Evolutionary conservation across 2,113 vertebrate species (phyloP), one percentile per base, ranked within the genome.

Genomic region (Psilopogon haemacephalus): DNA sequence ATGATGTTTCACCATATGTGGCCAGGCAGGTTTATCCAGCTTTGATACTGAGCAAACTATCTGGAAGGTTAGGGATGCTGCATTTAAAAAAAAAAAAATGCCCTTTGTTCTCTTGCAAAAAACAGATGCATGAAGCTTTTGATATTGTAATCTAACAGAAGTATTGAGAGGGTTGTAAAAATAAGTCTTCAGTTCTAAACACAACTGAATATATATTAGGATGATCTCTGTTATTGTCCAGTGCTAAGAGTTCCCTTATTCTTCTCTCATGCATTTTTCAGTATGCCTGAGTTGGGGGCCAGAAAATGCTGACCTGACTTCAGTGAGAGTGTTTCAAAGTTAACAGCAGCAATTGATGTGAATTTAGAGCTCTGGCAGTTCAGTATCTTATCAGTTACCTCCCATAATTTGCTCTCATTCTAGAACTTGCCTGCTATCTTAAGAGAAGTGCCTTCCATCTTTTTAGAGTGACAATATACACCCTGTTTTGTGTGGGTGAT

Each of bases 391-490:
- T 26, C 58, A 20, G 3, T 86, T 68, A 56, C 38, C 30, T 81
- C 27, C 69, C 32, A 3, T 52, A 30, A 6, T 28, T 40, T 68
- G 42, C 13, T 84, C 21, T 26, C 38, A 3, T 59, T 86, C 46
- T 26, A 0, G 63, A 1, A 0, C 64, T 80, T 46, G 3, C 8
- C 27, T 46, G 1, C 50, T 70, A 15, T 21, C 26, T 70, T 26
- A 46, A 64, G 26, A 69, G 15, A 40, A 23, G 8, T 21, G 63
- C 37, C 32, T 54, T 50, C 75, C 83, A 21, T 46, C 56, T 75
- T 63, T 33, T 6, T 38, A 8, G 40, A 87, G 56, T 46, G 46
- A 40, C 19, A 12, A 26, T 14, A 30, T 15, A 14, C 27, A 37
- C 24, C 5, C 3, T 15, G 64, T 56, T 35, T 82, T 54, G 15